phyloP scores from a whole-genome alignment of 2,113 vertebrate species.

The Nesoenas mayeri region DNA sequence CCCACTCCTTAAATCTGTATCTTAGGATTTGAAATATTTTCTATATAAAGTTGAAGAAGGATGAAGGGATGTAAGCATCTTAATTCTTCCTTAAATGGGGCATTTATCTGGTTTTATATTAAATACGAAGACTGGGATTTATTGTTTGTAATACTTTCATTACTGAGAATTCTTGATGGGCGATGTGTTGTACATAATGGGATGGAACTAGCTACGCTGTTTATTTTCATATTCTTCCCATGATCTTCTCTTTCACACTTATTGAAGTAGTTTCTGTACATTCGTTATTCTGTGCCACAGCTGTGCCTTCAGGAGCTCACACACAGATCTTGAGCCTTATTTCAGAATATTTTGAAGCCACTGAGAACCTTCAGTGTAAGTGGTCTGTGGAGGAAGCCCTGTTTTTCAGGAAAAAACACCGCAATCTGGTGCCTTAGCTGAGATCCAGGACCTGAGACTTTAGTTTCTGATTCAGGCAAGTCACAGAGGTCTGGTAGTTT shows the following conservation, averaged over 20 bases:
- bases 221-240: not conserved
- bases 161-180: not conserved
- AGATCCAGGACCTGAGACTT: not conserved
- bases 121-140: not conserved
- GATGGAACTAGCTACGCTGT: not conserved
- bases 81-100: not conserved
- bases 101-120: not conserved
- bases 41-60: not conserved
- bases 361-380: not conserved
- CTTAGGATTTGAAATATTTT: not conserved
- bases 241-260: not conserved
- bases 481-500: not conserved
- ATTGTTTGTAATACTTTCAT: not conserved
- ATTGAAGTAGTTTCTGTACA: not conserved
- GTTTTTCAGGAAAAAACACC: not conserved
- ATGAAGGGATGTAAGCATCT: not conserved
- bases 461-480: not conserved
- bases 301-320: not conserved
- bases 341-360: not conserved
- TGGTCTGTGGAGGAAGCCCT: not conserved
- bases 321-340: not conserved
- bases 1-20: not conserved
- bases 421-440: not conserved
- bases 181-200: not conserved
- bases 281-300: not conserved